Evolutionary conservation across 2,113 vertebrate genomes (phyloP).

Genomic region (Todiramphus saurophagus): DNA sequence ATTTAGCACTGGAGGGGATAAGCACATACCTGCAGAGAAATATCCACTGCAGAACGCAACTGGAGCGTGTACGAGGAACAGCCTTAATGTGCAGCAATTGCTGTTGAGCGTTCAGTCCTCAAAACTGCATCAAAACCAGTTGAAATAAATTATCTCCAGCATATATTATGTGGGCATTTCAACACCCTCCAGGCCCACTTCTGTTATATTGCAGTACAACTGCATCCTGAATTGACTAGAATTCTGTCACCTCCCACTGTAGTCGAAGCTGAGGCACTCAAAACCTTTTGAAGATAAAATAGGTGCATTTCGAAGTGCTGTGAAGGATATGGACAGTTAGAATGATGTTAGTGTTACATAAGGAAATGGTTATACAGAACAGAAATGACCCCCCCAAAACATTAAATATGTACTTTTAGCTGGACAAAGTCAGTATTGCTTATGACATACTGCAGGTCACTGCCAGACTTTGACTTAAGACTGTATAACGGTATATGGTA

Average conservation of each 20-base stretch:
- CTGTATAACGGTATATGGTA: not conserved
- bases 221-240: not conserved
- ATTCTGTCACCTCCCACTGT: not conserved
- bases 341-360: not conserved
- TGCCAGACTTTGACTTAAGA: not conserved
- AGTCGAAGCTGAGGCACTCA: not conserved
- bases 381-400: not conserved
- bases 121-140: not conserved
- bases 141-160: not conserved
- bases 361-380: not conserved
- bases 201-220: too few species aligned
- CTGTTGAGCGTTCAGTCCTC: not conserved
- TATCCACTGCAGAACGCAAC: not conserved
- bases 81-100: not conserved
- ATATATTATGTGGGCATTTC: not conserved
- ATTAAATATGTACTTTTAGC: accelerated
- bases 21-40: not conserved
- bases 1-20: not conserved
- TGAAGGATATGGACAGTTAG: not conserved
- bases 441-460: not conserved
- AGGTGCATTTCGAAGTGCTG: not conserved
- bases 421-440: not conserved
- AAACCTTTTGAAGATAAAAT: not conserved
- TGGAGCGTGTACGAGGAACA: not conserved
- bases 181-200: not conserved